Evolutionary conservation across 2,113 vertebrate species (phyloP).

Genomic region (Phalacrocorax pelagicus): DNA sequence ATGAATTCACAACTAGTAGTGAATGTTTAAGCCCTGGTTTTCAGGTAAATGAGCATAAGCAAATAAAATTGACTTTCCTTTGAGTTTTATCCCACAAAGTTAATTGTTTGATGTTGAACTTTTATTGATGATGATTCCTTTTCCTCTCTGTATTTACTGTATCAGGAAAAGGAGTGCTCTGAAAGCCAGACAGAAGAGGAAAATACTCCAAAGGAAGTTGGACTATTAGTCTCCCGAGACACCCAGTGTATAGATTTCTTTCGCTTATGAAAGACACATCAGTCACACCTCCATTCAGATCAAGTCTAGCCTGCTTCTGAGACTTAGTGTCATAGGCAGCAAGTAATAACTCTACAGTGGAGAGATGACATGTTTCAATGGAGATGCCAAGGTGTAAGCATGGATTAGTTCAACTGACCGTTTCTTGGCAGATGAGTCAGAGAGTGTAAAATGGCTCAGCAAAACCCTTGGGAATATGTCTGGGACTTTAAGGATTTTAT

Average conservation of each 20-base stretch:
- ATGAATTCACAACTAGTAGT: neutral
- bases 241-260: conserved; percentile 9
- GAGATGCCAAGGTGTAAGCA: neutral
- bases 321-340: conserved; percentile 43
- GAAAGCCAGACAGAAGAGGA: conserved; percentile 23
- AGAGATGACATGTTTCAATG: conserved; percentile 5
- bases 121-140: conserved; percentile 26
- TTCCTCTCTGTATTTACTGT: neutral
- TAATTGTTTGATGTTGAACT: conserved; percentile 24
- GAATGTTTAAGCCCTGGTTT: neutral
- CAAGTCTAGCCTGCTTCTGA: neutral
- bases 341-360: neutral
- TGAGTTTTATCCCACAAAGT: conserved; percentile 22
- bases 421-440: neutral
- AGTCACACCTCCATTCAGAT: conserved; percentile 24
- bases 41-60: neutral
- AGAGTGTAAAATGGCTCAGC: neutral
- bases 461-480: neutral
- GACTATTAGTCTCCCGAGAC: conserved; percentile 12
- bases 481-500: neutral
- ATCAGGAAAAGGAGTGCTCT: neutral
- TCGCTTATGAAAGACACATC: conserved; percentile 47
- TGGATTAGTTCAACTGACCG: conserved; percentile 5
- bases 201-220: neutral
- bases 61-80: conserved; percentile 36